Base-by-base conservation (phyloP, 2,888 invertebrate species). In the Agelastica alni region DNA sequence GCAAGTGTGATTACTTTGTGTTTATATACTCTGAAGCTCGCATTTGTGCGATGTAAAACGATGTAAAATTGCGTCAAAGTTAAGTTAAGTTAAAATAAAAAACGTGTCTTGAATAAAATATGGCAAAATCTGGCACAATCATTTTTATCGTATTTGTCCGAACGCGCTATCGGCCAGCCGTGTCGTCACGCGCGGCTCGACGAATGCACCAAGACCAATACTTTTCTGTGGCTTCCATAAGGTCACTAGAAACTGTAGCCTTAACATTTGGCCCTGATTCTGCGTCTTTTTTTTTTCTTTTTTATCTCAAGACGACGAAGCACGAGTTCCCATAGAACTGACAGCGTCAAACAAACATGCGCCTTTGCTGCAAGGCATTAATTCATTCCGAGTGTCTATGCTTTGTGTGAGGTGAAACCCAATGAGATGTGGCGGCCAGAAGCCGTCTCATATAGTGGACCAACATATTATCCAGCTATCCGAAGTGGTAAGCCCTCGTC, bases 381-480 rank as follows among this genome's bases (percentile, higher is more conserved):
- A 59, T 30, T 64, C 1, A 65, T 64, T 32, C 62, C 63, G 14
- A 51, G 55, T 17, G 63, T 66, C 2, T 64, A 64, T 49, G 61
- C 59, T 20, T 48, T 48, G 28, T 58, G 54, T 30, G 22, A 18
- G 28, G 63, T 74, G 4, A 62, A 64, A 34, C 37, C 42, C 13
- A 60, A 67, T 57, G 59, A 52, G 28, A 32, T 65, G 55, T 69
- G 70, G 37, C 56, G 63, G 34, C 62, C 66, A 52, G 51, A 71
- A 64, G 71, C 72, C 39, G 73, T 77, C 17, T 47, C 65, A 20
- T 74, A 37, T 73, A 69, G 65, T 49, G 78, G 77, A 9, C 76
- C 78, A 44, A 78, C 76, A 47, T 75, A 73, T n/a, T n/a, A n/a
- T 61, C 65, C 78, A 32, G 69, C 74, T 63, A 71, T 63, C 22